Evolutionary conservation across 2,797 vertebrate genomes (phyloP), one percentile per base, ranked within the genome.

Genomic region (Brachymystax lenok): DNA sequence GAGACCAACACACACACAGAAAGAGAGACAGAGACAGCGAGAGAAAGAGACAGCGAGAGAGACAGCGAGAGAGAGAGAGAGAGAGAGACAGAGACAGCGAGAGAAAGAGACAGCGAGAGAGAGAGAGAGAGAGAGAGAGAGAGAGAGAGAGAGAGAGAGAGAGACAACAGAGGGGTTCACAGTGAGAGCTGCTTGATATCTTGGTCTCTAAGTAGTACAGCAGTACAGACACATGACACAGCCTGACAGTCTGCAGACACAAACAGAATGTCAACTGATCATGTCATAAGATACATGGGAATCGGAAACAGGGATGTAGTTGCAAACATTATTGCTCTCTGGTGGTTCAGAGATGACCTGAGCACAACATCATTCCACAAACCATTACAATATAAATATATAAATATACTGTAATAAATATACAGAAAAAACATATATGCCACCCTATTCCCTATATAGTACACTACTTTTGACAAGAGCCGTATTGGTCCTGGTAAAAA

Each of bases 111-210:
- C 28, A 28, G 24, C 24, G 28, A 30, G 28, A 30, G 28, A 30
- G 1, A 30, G 28, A n/a, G n/a, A 30, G 28, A 30, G 28, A 30
- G 28, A 30, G 33, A 10, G 40, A 40, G 0, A 10, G 40, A 0
- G 8, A 40, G 40, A 6, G 33, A 33, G 33, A 5, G 33, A 30
- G 28, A 5, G 33, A 33, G 33, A 40, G 40, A 61, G 19, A 19
- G n/a, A 81, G 79, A 70, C 85, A 81, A 77, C 63, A n/a, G 77
- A 61, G n/a, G 8, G 4, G 59, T 27, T 63, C 21, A 63, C 59
- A 63, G 59, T 24, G 77, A 86, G 73, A 80, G 74, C 75, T 70
- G 68, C 75, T 67, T 76, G 68, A 75, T 86, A 73, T 83, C 79
- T 83, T 28, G 74, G 80, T 75, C 74, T 69, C 59, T 74, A 84